Base-by-base conservation (phyloP, 2,113 vertebrate species). In the Circaetus cinerascens region DNA sequence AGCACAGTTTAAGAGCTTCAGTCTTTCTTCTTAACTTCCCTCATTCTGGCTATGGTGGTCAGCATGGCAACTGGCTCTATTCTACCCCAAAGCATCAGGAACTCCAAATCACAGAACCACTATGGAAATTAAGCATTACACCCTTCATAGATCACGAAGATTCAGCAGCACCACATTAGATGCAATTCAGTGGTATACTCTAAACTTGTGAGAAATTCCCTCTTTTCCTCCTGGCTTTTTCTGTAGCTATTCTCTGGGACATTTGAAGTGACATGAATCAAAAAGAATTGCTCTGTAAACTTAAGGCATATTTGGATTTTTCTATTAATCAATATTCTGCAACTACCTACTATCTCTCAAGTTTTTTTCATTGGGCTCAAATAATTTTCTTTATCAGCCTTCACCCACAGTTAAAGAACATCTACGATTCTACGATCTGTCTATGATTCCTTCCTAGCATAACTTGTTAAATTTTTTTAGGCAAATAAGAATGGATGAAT, bases 401-500 rank as follows among this genome's bases (percentile, higher is more conserved):
- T 96, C 21, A 43, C 13, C 15, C 16, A 68, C 36, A 75, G 45
- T 30, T 27, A 67, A 13, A 91, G 40, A 78, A 40, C 16, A 71
- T 30, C 43, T 84, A 10, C 0, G 0, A 21, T 74, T 34, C 46
- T 84, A 8, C 0, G 0, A 16, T 34, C 62, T 71, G 7, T 77
- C 55, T 88, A 6, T 64, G 29, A 50, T 75, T 87, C 36, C 32
- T 82, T 93, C 66, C 34, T n/a, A 46, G 9, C 4, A 40, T 83
- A 72, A 79, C 32, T 29, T 93, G 76, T 73, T 72, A 15, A 7
- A 14, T 18, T 60, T 83, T 94, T 98, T 56, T 85, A 99, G 99
- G 95, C 79, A 73, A 45, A 95, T 99, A 75, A 38, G 3, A 14
- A 53, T 75, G 66, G 97, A 99, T 77, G 96, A 98, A 3, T 99